Conservation (phyloP, 2,888 invertebrate species). For the Eristalinus aeneus region DNA sequence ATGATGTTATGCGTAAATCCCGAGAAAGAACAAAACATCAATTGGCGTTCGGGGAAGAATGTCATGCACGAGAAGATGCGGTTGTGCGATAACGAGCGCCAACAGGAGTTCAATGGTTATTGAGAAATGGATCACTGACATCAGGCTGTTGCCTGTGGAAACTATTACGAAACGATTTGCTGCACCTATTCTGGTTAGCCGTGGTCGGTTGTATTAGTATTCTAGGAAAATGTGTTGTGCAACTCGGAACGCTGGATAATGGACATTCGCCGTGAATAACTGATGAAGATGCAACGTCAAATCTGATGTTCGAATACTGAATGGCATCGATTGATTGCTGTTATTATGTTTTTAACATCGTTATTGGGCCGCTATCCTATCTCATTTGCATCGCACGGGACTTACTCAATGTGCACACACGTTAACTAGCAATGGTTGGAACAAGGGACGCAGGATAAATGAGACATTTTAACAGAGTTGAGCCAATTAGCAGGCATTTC, state of each 20-base stretch:
- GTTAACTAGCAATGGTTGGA: too few species aligned
- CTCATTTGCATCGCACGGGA: slow-evolving; percentile 61
- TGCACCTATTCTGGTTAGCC: slow-evolving; percentile 46
- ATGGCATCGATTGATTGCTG: slow-evolving; percentile 61
- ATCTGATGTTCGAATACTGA: slow-evolving; percentile 48
- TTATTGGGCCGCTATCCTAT: slow-evolving; percentile 35
- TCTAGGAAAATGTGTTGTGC: slow-evolving; percentile 23
- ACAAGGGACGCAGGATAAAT: too few species aligned
- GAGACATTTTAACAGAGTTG: too few species aligned
- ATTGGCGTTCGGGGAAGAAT: neutral
- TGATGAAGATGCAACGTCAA: slow-evolving; percentile 57
- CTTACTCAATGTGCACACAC: slow-evolving; percentile 19
- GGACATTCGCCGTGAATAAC: slow-evolving; percentile 56
- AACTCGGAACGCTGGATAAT: neutral
- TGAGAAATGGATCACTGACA: slow-evolving; percentile 17
- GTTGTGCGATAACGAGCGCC: slow-evolving; percentile 11
- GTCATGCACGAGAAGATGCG: neutral
- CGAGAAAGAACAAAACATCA: neutral
- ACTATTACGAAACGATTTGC: slow-evolving; percentile 27
- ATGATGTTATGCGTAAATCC: neutral
- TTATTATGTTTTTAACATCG: slow-evolving; percentile 47
- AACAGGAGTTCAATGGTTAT: slow-evolving; percentile 39
- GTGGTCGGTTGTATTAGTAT: slow-evolving; percentile 4
- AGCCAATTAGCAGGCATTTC: too few species aligned
- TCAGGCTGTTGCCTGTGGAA: neutral